Percentiles rank a stretch among this genome's conserved stretches.
phyloP scores from a whole-genome alignment of 2,888 invertebrate species.

The Drosophila percnosoma region DNA sequence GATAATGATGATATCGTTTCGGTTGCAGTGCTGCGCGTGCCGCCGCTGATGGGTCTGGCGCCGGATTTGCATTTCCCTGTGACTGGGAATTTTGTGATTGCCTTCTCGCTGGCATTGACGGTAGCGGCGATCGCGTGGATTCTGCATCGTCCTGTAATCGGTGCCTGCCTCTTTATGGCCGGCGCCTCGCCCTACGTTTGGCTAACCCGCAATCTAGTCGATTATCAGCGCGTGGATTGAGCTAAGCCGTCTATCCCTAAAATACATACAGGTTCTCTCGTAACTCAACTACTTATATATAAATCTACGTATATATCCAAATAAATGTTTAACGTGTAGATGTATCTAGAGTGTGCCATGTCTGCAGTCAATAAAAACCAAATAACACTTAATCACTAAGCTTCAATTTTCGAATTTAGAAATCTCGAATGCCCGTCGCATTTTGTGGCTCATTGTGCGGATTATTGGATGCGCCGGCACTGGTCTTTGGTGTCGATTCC shows the following conservation, averaged over 20 bases:
- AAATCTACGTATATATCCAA: slow-evolving; percentile 37
- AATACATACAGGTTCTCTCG: slow-evolving; percentile 20
- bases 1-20: slow-evolving; percentile 10
- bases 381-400: slow-evolving; percentile 64
- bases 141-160: slow-evolving; percentile 86
- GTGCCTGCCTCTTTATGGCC: slow-evolving; percentile 85
- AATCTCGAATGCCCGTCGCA: slow-evolving; percentile 48
- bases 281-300: slow-evolving; percentile 8
- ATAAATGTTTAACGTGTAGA: slow-evolving; percentile 30
- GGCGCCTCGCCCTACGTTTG: slow-evolving; percentile 86
- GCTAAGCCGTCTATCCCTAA: not conserved
- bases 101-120: slow-evolving; percentile 85
- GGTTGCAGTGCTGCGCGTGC: slow-evolving; percentile 80
- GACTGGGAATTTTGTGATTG: slow-evolving; percentile 85
- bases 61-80: slow-evolving; percentile 84
- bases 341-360: slow-evolving; percentile 14
- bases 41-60: slow-evolving; percentile 78
- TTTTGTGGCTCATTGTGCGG: slow-evolving; percentile 30
- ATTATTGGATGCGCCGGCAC: slow-evolving; percentile 12
- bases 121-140: slow-evolving; percentile 86
- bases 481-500: slow-evolving; percentile 65
- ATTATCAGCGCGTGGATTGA: slow-evolving; percentile 68
- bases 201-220: slow-evolving; percentile 83
- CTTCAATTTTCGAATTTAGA: slow-evolving; percentile 37
- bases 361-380: slow-evolving; percentile 57